Evolutionary conservation across 2,888 invertebrate species (phyloP).

Genomic region (Drosophila peninsularis): DNA sequence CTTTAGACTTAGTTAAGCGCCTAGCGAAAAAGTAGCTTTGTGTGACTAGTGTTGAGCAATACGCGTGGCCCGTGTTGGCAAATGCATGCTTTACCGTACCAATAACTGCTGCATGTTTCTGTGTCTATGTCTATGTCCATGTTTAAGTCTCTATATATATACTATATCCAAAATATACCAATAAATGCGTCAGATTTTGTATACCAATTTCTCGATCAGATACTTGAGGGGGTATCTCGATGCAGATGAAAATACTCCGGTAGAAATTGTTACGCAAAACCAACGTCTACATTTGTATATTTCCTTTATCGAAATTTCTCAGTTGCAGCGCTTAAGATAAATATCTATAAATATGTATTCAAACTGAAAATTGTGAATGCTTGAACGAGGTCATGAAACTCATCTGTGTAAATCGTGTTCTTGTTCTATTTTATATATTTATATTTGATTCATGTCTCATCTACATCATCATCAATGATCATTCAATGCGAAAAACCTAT

Average conservation of each 20-base stretch:
- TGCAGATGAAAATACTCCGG: neutral
- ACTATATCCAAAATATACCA: conserved; percentile 57
- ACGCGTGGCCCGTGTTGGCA: conserved; percentile 50
- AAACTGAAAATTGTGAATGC: conserved; percentile 41
- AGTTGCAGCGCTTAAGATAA: conserved; percentile 75
- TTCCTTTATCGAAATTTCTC: conserved; percentile 56
- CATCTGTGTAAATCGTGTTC: conserved; percentile 62
- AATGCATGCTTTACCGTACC: conserved; percentile 66
- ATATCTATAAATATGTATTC: conserved; percentile 6
- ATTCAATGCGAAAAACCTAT: conserved; percentile 60
- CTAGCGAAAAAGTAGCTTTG: conserved; percentile 56
- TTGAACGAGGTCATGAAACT: conserved; percentile 54
- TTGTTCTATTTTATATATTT: conserved; percentile 52
- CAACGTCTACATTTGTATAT: conserved; percentile 67
- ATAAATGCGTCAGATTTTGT: conserved; percentile 67
- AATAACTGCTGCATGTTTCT: conserved; percentile 68
- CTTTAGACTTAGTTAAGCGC: conserved; percentile 53
- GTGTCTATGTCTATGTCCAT: conserved; percentile 47
- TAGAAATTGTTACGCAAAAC: conserved; percentile 66
- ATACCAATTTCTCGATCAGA: conserved; percentile 54
- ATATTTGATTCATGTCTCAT: conserved; percentile 41
- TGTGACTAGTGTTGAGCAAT: conserved; percentile 69
- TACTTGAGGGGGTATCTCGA: neutral
- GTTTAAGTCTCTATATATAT: conserved; percentile 35
- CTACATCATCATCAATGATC: conserved; percentile 27